Conservation (phyloP, 2,797 vertebrate genomes). For the Sebastes baramenuke region DNA sequence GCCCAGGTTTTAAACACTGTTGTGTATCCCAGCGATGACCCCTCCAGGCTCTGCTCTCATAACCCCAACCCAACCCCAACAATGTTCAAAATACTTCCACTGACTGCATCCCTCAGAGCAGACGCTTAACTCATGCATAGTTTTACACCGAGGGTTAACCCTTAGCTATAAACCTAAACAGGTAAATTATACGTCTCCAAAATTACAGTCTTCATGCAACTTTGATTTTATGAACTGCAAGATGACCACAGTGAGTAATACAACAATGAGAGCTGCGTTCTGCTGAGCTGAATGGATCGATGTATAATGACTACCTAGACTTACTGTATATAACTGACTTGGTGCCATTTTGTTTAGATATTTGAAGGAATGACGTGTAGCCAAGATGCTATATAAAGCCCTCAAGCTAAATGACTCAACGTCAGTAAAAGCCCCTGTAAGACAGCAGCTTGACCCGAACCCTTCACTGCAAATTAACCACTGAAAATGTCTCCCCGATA, state of each 20-base stretch:
- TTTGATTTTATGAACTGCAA: slow-evolving; percentile 76
- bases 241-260: slow-evolving; percentile 71
- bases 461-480: neutral
- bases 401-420: neutral
- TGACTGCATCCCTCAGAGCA: slow-evolving; percentile 30
- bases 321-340: slow-evolving; percentile 9
- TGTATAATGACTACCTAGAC: slow-evolving; percentile 22
- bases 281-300: slow-evolving; percentile 18
- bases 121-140: slow-evolving; percentile 52
- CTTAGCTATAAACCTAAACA: slow-evolving; percentile 70
- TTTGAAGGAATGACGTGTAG: slow-evolving; percentile 17
- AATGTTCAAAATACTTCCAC: slow-evolving; percentile 34
- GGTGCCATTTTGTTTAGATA: slow-evolving; percentile 31
- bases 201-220: slow-evolving; percentile 73
- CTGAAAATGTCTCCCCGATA: neutral
- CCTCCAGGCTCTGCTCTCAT: slow-evolving; percentile 15
- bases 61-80: slow-evolving; percentile 20
- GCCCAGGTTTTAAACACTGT: slow-evolving; percentile 31
- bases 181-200: slow-evolving; percentile 71
- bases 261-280: slow-evolving; percentile 48
- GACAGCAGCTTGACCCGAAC: neutral
- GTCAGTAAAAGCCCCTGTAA: neutral
- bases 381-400: slow-evolving; percentile 1
- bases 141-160: slow-evolving; percentile 63
- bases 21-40: slow-evolving; percentile 32